A percentile compares a stretch with the other conserved stretches of the same genome.
These are phyloP conservation scores for Bemisia tabaci DNA, from an alignment of 1,140 invertebrate species.

Conservation along the genomic window DNA sequence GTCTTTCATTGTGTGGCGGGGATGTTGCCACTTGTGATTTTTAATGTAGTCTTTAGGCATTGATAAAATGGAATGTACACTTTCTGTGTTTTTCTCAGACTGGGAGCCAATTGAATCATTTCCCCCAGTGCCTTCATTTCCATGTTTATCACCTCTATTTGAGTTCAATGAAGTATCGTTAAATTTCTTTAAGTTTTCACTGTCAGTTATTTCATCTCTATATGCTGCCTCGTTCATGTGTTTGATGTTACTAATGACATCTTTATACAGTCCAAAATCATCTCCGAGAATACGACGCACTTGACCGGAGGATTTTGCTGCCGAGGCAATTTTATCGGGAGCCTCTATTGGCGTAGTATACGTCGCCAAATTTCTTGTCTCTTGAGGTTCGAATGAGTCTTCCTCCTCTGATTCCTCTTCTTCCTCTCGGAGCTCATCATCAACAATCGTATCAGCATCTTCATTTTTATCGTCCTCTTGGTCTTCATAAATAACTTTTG, in stretches of 20 bases:
- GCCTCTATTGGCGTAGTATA: not conserved
- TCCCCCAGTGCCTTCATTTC: no score
- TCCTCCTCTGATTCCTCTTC: not conserved
- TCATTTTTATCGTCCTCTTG: constrained; percentile 1
- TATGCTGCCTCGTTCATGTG: no score
- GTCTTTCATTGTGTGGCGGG: not conserved
- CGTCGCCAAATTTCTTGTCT: not conserved
- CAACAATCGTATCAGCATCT: constrained; percentile 6
- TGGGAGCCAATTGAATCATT: no score
- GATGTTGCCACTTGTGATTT: no score
- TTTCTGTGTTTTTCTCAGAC: no score
- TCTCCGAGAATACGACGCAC: not conserved
- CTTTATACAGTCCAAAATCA: not conserved
- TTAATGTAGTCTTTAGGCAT: no score
- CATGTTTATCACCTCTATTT: no score
- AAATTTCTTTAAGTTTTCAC: no score
- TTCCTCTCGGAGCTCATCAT: not conserved
- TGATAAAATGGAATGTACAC: no score
- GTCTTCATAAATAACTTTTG: not conserved
- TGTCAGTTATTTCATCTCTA: no score
- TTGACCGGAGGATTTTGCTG: not conserved
- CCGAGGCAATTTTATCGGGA: not conserved
- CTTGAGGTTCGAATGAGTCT: constrained; percentile 3
- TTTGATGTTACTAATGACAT: not conserved
- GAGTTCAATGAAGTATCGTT: no score